Conservation (phyloP, 37 sponge, comb jelly and placozoan genomes). For the Diacarnus erythraeanus region DNA sequence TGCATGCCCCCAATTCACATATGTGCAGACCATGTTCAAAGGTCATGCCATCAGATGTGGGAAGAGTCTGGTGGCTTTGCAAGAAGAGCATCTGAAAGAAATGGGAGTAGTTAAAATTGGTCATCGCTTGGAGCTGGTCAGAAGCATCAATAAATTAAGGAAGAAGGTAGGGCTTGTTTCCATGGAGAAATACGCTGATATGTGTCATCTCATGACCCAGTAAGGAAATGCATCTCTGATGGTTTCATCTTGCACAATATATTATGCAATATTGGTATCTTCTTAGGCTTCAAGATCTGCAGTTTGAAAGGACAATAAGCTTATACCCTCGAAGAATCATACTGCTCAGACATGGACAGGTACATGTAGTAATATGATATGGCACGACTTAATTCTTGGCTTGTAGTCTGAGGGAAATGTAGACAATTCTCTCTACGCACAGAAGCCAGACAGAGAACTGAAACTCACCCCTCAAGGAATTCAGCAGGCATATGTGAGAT, state of each 20-base stretch:
- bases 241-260: neutral
- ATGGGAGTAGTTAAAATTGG: constrained; percentile 69
- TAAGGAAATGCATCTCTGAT: constrained; percentile 17
- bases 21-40: constrained; percentile 9
- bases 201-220: constrained; percentile 39
- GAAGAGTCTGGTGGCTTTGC: constrained; percentile 31
- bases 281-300: neutral
- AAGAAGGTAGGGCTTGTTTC: constrained; percentile 35
- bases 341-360: constrained; percentile 72
- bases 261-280: neutral
- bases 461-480: constrained; percentile 58
- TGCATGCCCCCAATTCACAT: neutral
- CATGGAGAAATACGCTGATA: constrained; percentile 16
- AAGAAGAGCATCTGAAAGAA: constrained; percentile 75
- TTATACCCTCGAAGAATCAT: constrained; percentile 71
- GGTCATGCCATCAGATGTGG: constrained; percentile 64
- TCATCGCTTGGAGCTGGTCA: constrained; percentile 50
- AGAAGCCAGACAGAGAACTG: constrained; percentile 67
- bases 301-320: neutral
- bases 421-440: constrained; percentile 51
- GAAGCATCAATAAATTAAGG: constrained; percentile 46
- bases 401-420: constrained; percentile 79
- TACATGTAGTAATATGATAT: neutral
- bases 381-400: neutral
- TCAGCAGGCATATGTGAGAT: constrained; percentile 69